Evolutionary conservation across 2,888 invertebrate genomes (phyloP), one percentile per base, ranked within the genome.

Genomic region (Trissoscelio sp.): DNA sequence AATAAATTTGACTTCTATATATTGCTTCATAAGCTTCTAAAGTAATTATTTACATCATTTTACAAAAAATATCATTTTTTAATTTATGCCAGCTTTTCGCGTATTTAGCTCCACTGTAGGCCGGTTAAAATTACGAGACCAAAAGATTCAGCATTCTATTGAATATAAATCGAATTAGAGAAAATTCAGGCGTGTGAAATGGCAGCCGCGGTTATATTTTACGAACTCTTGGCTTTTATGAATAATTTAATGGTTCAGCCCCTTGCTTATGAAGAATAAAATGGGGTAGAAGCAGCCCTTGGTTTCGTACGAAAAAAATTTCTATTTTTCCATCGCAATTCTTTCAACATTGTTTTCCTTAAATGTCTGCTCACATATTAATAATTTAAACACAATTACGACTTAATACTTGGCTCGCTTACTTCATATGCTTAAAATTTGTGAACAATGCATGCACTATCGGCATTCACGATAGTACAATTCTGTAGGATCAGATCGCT

Each of bases 201-300:
- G 66, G 72, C 79, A 72, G 57, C 46, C 72, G 66, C 72, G 84
- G 85, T 87, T 85, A 85, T 86, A 85, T 85, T 86, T 87, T 85
- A 88, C 86, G 86, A 86, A 81, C 86, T 83, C 86, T 86, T 83
- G 86, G 85, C 86, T 87, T 87, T 86, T 87, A 87, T 88, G 87
- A 88, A 88, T 88, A 88, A 88, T 88, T 88, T 86, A 87, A 85
- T 84, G 58, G 69, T 74, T 62, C 78, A 44, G 58, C 73, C 81
- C 81, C 73, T 75, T 70, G 64, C 69, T 69, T 64, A 70, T 51
- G 66, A 80, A 64, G 74, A 72, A 74, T 69, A 48, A 74, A 67
- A 74, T 48, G 28, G 78, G 78, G 78, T 28, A n/a, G 73, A 37
- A 55, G 44, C 44, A 60, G 51, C 67, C 53, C 60, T 67, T 31